A percentile compares a stretch with the other conserved stretches of the same genome.
Evolutionary conservation across 2,113 vertebrate genomes (phyloP).

Genomic region (Beaufortia kweichowensis): DNA sequence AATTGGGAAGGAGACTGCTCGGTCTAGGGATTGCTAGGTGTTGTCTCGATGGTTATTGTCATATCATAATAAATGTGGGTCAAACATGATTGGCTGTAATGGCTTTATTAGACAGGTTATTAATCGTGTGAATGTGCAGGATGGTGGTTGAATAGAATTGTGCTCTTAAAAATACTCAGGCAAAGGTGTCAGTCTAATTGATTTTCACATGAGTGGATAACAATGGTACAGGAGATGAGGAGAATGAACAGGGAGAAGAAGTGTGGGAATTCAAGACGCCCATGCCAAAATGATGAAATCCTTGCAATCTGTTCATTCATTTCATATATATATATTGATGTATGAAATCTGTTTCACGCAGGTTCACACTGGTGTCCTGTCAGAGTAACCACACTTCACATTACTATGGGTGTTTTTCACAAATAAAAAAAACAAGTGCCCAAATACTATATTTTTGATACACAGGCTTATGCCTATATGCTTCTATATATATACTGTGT

Average conservation of each 20-base stretch:
- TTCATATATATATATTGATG: not conserved
- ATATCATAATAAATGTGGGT: slow-evolving; percentile 29
- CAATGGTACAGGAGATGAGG: slow-evolving; percentile 3
- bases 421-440: too few species aligned
- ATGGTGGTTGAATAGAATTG: slow-evolving; percentile 35
- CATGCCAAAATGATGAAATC: slow-evolving; percentile 24
- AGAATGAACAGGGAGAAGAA: not conserved
- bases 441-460: too few species aligned
- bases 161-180: slow-evolving; percentile 12
- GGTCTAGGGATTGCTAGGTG: not conserved
- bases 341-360: not conserved
- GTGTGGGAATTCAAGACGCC: slow-evolving; percentile 1
- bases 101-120: slow-evolving; percentile 26
- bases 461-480: too few species aligned
- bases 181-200: slow-evolving; percentile 36
- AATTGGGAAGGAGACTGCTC: not conserved
- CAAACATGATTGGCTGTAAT: slow-evolving; percentile 39
- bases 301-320: slow-evolving; percentile 6
- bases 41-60: not conserved
- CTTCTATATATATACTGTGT: too few species aligned
- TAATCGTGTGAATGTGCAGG: slow-evolving; percentile 24
- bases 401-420: too few species aligned
- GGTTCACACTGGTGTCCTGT: not conserved
- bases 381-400: too few species aligned
- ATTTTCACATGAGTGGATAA: slow-evolving; percentile 47